phyloP scores from a whole-genome alignment of 2,797 vertebrate species.

The Sebastiscus tertius region DNA sequence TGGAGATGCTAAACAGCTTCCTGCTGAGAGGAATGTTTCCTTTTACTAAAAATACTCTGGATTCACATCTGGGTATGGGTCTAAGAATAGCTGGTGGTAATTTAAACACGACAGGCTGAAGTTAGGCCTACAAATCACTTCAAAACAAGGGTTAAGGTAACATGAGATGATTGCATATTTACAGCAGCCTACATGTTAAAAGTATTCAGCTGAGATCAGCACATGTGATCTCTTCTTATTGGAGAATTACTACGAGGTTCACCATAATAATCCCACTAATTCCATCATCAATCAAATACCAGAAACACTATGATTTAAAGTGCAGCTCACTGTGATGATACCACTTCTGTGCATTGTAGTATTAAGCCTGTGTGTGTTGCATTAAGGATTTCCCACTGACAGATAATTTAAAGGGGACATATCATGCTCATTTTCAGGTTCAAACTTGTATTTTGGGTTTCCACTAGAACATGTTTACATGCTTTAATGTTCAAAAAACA shows the following conservation, averaged over 20 bases:
- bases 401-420: background rate
- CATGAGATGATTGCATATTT: background rate
- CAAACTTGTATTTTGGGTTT: background rate
- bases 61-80: slow-evolving; percentile 8
- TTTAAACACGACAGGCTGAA: background rate
- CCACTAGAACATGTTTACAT: background rate
- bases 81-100: slow-evolving; percentile 10
- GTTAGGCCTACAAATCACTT: background rate
- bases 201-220: background rate
- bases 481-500: background rate
- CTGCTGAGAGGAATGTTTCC: slow-evolving; percentile 16
- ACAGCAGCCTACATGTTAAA: background rate
- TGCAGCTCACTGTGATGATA: background rate
- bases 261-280: background rate
- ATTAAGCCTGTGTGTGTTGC: background rate
- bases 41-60: slow-evolving; percentile 25
- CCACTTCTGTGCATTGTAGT: background rate
- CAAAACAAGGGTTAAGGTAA: background rate
- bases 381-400: background rate
- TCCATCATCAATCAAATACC: background rate
- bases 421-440: background rate
- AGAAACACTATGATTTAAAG: background rate
- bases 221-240: background rate
- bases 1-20: slow-evolving; percentile 26
- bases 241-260: background rate